phyloP scores from a whole-genome alignment of 2,797 vertebrate genomes.

The Schizopygopsis pylzovi region DNA sequence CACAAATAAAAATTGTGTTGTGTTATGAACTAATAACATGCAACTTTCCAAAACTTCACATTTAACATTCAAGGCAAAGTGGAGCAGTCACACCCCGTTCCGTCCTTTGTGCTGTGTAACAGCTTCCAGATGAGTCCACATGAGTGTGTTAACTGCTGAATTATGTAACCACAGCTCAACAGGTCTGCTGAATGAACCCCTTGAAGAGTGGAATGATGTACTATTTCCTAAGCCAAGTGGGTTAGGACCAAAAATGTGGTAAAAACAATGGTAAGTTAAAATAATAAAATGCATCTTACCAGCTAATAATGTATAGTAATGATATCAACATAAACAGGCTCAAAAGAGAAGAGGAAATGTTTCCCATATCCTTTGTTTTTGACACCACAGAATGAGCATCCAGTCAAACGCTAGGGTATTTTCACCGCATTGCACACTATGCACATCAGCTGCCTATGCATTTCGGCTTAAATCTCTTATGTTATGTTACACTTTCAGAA shows the following conservation, averaged over 20 bases:
- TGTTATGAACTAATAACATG: constrained; percentile 5
- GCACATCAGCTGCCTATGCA: background rate
- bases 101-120: constrained; percentile 3
- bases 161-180: constrained; percentile 2
- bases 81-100: background rate
- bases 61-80: constrained; percentile 11
- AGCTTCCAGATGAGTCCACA: constrained; percentile 1
- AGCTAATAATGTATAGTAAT: background rate
- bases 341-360: background rate
- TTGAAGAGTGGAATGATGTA: background rate
- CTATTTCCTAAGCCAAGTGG: background rate
- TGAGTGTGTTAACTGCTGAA: constrained; percentile 3
- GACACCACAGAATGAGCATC: background rate
- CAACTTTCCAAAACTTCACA: background rate
- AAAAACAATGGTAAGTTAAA: background rate
- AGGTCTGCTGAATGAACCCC: constrained; percentile 10
- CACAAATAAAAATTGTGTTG: background rate
- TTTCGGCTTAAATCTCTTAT: background rate
- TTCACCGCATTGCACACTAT: background rate
- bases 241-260: background rate
- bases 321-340: background rate
- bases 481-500: background rate
- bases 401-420: background rate
- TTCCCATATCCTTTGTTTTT: background rate
- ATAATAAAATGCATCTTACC: background rate